Percentiles rank a stretch among this genome's conserved stretches.
Conservation (phyloP, 2,888 invertebrate genomes). For the Lasioglossum marginatum region DNA sequence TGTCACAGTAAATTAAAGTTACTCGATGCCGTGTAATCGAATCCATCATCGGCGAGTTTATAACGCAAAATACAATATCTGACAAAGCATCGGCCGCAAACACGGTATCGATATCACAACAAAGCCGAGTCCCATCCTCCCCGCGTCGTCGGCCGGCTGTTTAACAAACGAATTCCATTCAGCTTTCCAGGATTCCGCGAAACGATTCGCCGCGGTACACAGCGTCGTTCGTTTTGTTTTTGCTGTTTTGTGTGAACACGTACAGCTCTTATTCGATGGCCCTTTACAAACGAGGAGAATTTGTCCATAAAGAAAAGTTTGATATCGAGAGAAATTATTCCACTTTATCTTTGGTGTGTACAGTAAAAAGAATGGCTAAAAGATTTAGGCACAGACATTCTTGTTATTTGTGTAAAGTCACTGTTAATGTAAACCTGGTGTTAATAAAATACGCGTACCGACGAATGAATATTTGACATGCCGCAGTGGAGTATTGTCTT, state of each 20-base stretch:
- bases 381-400: neutral
- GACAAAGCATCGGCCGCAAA: conserved; percentile 8
- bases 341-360: neutral
- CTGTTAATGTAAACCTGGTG: neutral
- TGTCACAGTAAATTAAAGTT: neutral
- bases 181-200: neutral
- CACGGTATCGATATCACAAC: conserved; percentile 38
- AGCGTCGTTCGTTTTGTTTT: neutral
- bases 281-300: neutral
- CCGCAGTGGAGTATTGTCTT: neutral
- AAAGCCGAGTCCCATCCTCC: neutral
- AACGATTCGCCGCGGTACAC: neutral
- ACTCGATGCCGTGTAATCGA: neutral
- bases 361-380: neutral
- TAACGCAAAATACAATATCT: conserved; percentile 9
- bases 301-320: neutral
- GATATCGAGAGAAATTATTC: neutral
- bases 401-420: neutral
- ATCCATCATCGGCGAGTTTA: neutral
- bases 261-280: neutral
- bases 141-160: neutral
- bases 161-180: conserved; percentile 6
- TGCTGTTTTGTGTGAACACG: neutral
- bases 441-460: neutral
- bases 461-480: conserved; percentile 6